A percentile compares a stretch with the other conserved stretches of the same genome.
Conservation (phyloP, 1,140 invertebrate genomes). For the Aporrectodea caliginosa region DNA sequence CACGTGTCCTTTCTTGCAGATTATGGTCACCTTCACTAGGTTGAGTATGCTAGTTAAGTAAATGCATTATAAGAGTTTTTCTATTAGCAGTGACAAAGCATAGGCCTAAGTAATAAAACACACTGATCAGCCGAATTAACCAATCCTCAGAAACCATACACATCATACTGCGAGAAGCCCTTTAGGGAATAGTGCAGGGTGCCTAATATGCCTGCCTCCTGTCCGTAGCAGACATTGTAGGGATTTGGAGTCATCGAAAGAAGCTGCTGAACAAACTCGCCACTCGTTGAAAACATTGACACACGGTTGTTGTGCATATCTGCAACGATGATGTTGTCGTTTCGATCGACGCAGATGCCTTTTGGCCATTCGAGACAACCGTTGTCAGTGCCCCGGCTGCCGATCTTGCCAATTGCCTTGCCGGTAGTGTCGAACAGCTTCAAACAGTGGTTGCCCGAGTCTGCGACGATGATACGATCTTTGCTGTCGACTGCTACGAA, state of each 20-base stretch:
- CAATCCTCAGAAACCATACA: constrained; percentile 21
- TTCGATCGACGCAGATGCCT: constrained; percentile 78
- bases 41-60: no score
- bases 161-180: constrained; percentile 35
- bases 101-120: no score
- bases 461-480: constrained; percentile 40
- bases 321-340: constrained; percentile 77
- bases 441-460: constrained; percentile 46
- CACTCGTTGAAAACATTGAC: constrained; percentile 36
- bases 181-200: constrained; percentile 38
- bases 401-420: constrained; percentile 61
- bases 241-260: constrained; percentile 31
- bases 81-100: no score
- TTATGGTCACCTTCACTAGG: no score
- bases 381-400: constrained; percentile 66
- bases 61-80: no score
- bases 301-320: constrained; percentile 82
- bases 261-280: constrained; percentile 38
- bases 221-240: constrained; percentile 14
- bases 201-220: not conserved
- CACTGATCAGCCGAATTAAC: no score
- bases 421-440: constrained; percentile 40
- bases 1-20: no score
- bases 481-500: constrained; percentile 31
- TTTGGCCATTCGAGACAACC: constrained; percentile 81